phyloP scores from a whole-genome alignment of 1,140 invertebrate species.

The Pachypeltis micranthus region DNA sequence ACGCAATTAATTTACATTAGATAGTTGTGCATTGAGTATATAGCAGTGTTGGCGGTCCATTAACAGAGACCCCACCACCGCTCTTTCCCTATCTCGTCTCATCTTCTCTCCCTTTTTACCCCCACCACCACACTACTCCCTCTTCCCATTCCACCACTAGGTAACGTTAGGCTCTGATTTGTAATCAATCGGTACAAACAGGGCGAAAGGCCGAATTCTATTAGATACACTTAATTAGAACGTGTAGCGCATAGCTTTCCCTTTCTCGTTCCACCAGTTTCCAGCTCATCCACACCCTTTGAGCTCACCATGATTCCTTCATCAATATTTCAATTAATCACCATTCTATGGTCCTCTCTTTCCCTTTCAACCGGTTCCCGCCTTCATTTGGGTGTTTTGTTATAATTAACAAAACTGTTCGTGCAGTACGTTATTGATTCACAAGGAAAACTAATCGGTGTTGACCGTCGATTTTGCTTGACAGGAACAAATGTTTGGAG shows the following conservation, averaged over 20 bases:
- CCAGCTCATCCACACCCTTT: constrained; percentile 1
- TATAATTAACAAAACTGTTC: constrained; percentile 8
- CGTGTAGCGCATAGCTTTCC: constrained; percentile 11
- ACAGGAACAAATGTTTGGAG: too few species aligned
- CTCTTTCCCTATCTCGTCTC: background rate
- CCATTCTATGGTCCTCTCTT: background rate
- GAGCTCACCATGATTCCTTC: constrained; percentile 2
- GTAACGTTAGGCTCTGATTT: constrained; percentile 13
- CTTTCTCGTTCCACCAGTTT: background rate
- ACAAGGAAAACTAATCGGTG: constrained; percentile 7
- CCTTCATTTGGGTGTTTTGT: background rate
- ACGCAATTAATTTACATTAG: constrained; percentile 23
- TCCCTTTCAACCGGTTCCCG: background rate
- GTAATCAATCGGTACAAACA: constrained; percentile 18
- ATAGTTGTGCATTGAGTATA: constrained; percentile 19
- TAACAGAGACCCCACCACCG: background rate
- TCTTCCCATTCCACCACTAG: background rate
- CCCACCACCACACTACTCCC: background rate
- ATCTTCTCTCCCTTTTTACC: background rate
- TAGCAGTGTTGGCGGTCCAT: constrained; percentile 13
- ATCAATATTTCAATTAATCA: constrained; percentile 10
- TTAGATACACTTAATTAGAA: constrained; percentile 22
- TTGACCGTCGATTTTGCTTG: too few species aligned
- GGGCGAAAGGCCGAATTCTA: constrained; percentile 7
- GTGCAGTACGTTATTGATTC: background rate